These are phyloP conservation scores for Pantherophis guttatus DNA, from an alignment of 2,113 vertebrate genomes.

Conservation along the genomic window DNA sequence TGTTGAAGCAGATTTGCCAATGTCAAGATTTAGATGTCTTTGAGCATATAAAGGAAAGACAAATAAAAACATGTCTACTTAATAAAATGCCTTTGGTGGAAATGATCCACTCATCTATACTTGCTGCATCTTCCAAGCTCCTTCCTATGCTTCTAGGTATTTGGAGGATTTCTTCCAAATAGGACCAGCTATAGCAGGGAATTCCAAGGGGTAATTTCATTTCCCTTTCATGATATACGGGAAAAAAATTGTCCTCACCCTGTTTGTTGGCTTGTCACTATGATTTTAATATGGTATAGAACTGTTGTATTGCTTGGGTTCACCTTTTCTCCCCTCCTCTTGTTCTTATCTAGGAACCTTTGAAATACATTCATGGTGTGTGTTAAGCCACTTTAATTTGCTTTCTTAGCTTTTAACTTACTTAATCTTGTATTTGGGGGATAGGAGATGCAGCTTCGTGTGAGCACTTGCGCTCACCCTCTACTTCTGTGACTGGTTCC, in stretches of 20 bases:
- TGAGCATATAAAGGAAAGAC: neutral
- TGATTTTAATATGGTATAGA: neutral
- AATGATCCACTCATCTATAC: neutral
- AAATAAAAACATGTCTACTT: neutral
- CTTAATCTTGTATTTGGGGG: neutral
- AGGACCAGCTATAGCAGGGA: neutral
- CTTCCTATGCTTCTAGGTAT: neutral
- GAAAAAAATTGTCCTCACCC: no score
- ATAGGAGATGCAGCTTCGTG: neutral
- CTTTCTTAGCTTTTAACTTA: neutral
- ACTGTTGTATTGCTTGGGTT: neutral
- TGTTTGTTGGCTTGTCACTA: no score
- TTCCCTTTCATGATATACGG: no score
- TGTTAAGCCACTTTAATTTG: neutral
- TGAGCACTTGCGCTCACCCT: no score
- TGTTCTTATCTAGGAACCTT: neutral
- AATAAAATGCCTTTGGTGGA: neutral
- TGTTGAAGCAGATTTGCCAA: neutral
- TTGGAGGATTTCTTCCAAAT: neutral
- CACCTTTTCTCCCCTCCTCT: neutral
- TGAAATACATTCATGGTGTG: no score
- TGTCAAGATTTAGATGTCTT: neutral
- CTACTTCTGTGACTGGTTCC: no score
- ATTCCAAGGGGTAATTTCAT: no score
- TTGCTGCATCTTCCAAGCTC: neutral